These are phyloP conservation scores for Lamellibrachia columna DNA, from an alignment of 2,888 invertebrate genomes.

Conservation along the genomic window DNA sequence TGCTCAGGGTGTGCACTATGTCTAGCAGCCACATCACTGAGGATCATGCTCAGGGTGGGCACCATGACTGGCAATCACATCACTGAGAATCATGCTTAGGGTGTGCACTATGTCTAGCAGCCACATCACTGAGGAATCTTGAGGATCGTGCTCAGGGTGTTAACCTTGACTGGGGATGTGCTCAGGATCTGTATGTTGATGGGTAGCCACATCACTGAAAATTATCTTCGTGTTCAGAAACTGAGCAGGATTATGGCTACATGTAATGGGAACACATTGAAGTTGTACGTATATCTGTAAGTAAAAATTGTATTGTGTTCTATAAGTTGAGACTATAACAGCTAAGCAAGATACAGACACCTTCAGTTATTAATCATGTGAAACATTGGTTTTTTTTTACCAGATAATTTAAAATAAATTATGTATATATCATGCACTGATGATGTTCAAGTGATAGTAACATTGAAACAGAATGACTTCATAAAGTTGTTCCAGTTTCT, in stretches of 20 bases:
- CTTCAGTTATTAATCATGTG: neutral
- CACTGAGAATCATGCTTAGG: neutral
- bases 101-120: neutral
- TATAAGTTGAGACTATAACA: neutral
- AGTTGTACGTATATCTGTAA: neutral
- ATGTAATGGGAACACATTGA: neutral
- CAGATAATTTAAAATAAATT: neutral
- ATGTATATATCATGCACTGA: neutral
- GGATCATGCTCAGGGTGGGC: neutral
- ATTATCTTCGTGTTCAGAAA: neutral
- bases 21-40: neutral
- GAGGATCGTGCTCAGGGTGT: neutral
- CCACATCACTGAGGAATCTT: neutral
- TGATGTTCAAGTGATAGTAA: neutral
- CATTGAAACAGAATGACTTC: no score
- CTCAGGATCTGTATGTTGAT: neutral
- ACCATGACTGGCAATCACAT: neutral
- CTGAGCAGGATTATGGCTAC: neutral
- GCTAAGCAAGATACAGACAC: neutral
- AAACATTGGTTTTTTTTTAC: neutral
- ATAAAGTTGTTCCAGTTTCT: no score
- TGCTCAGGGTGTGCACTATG: neutral
- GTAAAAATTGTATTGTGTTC: neutral
- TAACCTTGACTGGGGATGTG: neutral
- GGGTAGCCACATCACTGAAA: no score